phyloP scores from a whole-genome alignment of 2,797 vertebrate genomes.

The Molossus molossus region DNA sequence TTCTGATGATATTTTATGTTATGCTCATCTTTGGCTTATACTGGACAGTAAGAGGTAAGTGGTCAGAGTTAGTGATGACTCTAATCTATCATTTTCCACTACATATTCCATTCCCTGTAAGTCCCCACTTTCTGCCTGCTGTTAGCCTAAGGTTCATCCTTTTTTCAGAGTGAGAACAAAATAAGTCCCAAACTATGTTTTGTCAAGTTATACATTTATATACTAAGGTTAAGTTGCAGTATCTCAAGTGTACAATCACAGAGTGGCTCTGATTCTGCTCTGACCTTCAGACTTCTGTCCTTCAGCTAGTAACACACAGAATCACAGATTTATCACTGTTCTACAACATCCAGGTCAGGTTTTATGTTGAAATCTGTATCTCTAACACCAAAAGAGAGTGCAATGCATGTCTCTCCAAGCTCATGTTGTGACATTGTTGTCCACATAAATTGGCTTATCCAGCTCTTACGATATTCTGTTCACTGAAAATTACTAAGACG shows the following conservation, averaged over 20 bases:
- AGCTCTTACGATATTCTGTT: too few species aligned
- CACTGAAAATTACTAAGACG: neutral
- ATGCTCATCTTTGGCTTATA: fast-evolving
- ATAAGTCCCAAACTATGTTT: neutral
- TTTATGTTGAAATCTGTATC: neutral
- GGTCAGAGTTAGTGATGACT: neutral
- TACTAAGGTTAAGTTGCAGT: neutral
- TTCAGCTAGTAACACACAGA: neutral
- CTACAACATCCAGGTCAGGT: neutral
- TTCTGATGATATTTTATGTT: fast-evolving
- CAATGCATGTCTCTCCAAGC: neutral
- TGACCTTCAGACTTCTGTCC: neutral
- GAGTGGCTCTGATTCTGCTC: neutral
- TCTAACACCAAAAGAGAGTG: too few species aligned
- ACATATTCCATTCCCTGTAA: neutral
- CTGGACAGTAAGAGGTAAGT: neutral
- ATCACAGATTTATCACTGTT: neutral
- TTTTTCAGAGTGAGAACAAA: neutral
- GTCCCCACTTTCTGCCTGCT: neutral
- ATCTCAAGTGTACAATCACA: neutral
- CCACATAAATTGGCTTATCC: neutral
- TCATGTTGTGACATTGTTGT: neutral
- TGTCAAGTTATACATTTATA: neutral
- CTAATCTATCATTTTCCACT: neutral
- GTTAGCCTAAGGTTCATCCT: neutral